These are phyloP conservation scores for Halcyon leucocephala DNA, from an alignment of 2,797 vertebrate species.

Conservation along the genomic window DNA sequence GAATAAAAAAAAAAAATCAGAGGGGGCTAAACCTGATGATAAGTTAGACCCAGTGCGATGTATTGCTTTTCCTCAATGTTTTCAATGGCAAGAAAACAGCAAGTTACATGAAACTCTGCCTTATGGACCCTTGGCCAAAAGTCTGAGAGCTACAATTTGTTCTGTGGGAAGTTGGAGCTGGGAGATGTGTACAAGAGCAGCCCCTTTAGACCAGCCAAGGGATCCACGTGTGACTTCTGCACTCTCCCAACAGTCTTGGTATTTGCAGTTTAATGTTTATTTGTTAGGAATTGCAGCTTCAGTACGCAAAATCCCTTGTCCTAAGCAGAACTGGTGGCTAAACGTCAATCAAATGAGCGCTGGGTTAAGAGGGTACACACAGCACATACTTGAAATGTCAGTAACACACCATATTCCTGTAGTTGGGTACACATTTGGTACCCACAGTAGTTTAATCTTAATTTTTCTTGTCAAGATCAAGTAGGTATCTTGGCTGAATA, in stretches of 20 bases:
- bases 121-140: not conserved
- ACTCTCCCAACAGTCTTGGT: not conserved
- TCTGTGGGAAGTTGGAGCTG: not conserved
- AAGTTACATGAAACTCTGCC: not conserved
- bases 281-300: not conserved
- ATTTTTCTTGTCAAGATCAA: constrained; percentile 14
- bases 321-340: not conserved
- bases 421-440: not conserved
- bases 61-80: not conserved
- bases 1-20: not conserved
- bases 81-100: not conserved
- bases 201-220: not conserved
- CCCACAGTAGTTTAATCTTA: not conserved
- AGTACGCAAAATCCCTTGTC: not conserved
- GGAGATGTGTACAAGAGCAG: not conserved
- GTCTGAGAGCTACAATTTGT: not conserved
- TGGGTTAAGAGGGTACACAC: not conserved
- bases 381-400: not conserved
- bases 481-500: not conserved
- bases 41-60: not conserved
- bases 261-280: not conserved
- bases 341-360: not conserved
- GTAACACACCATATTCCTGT: not conserved
- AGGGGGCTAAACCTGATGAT: not conserved
- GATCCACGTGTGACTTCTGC: not conserved